Evolutionary conservation across 2,888 invertebrate species (phyloP), one percentile per base, ranked within the genome.

Genomic region (Parascotia fuliginaria): DNA sequence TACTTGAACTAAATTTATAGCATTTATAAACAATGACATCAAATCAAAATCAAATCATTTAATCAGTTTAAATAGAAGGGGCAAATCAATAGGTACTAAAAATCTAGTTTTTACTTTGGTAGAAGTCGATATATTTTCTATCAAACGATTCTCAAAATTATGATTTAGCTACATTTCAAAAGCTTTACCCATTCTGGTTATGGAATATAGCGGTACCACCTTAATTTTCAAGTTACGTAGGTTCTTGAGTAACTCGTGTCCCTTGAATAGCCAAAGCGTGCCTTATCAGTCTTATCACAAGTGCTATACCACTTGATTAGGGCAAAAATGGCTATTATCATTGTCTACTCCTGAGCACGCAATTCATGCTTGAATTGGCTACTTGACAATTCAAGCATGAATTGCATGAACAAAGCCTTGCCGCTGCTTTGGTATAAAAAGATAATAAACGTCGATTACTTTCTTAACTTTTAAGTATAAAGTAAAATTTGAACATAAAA

Each of bases 231-330:
- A 46, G 33, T 19, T 48, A 54, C 55, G 62, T 69, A 68, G 58
- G 65, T 42, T 27, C 69, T 76, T 53, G 46, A 60, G 62, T 67
- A 77, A 75, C 73, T 77, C 68, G 69, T 65, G 65, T 55, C 52
- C 48, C 42, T 49, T 68, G 66, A 77, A 83, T 77, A 67, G 77
- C 53, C 55, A 51, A 57, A 57, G 61, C 87, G 87, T 87, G 87
- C 75, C 77, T 81, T 85, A 87, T 86, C 85, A 65, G 28, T 57
- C 78, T 80, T 84, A 85, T 85, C 84, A 64, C 29, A 58, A 70
- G 60, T 58, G 65, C 65, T 64, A 66, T n/a, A 75, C 67, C 68
- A 62, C 73, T 68, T 79, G 77, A 84, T 85, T 81, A 73, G 61
- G 60, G 55, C 53, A 73, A 79, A 79, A 82, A 73, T 73, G 70